A percentile compares a stretch with the other conserved stretches of the same genome.
Evolutionary conservation across 2,113 vertebrate species (phyloP).

Genomic region (Clupea harengus): DNA sequence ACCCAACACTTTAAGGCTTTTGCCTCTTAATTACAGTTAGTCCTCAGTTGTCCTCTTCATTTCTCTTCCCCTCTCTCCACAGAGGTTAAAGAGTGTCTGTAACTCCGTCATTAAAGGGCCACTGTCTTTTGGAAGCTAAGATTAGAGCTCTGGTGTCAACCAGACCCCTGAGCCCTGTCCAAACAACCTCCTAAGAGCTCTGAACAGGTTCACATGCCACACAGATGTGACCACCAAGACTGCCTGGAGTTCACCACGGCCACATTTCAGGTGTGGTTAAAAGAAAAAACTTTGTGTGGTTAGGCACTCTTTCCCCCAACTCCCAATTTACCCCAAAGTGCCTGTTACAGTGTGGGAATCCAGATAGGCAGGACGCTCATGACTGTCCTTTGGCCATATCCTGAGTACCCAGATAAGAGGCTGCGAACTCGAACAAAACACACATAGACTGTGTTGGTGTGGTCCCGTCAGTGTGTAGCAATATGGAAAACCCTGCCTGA

Average conservation of each 20-base stretch:
- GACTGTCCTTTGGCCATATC: conserved; percentile 1
- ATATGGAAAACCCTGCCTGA: neutral
- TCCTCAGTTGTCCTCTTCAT: neutral
- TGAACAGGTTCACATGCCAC: conserved; percentile 14
- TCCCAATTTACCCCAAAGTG: neutral
- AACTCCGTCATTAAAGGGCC: neutral
- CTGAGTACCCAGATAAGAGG: neutral
- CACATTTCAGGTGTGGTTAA: neutral
- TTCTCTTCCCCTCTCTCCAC: neutral
- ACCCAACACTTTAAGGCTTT: neutral
- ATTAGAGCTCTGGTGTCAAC: neutral
- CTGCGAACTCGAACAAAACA: neutral
- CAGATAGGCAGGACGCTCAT: neutral
- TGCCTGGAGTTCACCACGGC: neutral
- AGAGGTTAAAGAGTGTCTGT: neutral
- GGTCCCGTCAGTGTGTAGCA: neutral
- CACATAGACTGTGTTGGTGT: neutral
- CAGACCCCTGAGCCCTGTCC: conserved; percentile 3
- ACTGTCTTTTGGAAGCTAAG: neutral
- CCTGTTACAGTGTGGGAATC: conserved; percentile 2
- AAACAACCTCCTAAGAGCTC: neutral
- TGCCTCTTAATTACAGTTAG: neutral
- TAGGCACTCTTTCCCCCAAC: neutral
- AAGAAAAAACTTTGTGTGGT: neutral
- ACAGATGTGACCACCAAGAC: conserved; percentile 14